phyloP scores from a whole-genome alignment of 2,113 vertebrate genomes.

The Cinclus cinclus region DNA sequence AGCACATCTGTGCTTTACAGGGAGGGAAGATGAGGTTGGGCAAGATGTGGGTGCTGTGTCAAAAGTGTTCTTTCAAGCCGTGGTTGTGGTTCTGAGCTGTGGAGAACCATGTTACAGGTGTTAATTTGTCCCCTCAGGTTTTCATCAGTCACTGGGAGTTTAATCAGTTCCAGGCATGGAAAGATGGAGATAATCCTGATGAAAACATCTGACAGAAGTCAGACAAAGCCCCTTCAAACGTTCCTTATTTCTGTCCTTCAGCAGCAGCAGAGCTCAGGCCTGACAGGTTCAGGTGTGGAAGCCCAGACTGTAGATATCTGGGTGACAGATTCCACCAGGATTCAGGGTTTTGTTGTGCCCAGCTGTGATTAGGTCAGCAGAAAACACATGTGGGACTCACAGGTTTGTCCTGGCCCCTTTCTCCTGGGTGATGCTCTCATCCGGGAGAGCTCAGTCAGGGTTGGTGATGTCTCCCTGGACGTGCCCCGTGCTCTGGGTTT shows the following conservation, averaged over 20 bases:
- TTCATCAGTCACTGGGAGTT: not conserved
- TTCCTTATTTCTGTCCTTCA: not conserved
- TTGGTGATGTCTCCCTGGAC: not conserved
- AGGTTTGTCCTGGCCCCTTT: not conserved
- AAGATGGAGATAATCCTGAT: not conserved
- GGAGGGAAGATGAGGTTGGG: not conserved
- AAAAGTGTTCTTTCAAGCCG: not conserved
- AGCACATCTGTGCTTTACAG: not conserved
- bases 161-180: too few relatives aligned
- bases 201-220: not conserved
- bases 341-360: not conserved
- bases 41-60: accelerated
- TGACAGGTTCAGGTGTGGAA: not conserved
- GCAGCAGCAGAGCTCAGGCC: not conserved
- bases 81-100: not conserved
- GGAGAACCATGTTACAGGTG: too few relatives aligned
- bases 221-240: accelerated
- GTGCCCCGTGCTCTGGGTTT: not conserved
- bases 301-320: accelerated
- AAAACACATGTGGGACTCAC: accelerated
- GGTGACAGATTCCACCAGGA: not conserved
- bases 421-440: not conserved
- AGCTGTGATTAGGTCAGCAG: not conserved
- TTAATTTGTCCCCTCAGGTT: not conserved
- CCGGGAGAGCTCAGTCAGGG: not conserved